These are phyloP conservation scores for Podotricha telesiphe DNA, from an alignment of 2,888 invertebrate species.

Conservation along the genomic window DNA sequence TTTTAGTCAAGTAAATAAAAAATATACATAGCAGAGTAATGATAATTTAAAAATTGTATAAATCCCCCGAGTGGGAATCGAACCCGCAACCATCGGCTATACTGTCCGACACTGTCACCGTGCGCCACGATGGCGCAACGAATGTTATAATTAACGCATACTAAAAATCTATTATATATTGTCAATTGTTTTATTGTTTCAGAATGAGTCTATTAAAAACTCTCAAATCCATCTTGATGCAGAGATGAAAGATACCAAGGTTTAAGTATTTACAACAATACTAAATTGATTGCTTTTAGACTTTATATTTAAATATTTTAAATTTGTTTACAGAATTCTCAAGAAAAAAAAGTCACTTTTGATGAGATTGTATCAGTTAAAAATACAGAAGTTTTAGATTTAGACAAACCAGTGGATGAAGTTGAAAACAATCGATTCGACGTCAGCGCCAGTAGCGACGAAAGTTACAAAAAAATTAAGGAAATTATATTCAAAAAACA, in stretches of 20 bases:
- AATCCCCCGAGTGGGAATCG: too few relatives aligned
- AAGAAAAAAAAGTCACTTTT: slow-evolving; percentile 60
- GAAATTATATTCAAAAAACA: slow-evolving; percentile 67
- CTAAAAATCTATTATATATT: neutral
- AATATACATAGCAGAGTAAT: too few relatives aligned
- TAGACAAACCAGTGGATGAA: slow-evolving; percentile 32
- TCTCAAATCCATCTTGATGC: slow-evolving; percentile 1
- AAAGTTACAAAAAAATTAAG: slow-evolving; percentile 41
- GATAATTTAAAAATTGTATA: too few relatives aligned
- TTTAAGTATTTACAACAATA: neutral
- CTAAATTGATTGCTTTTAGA: neutral
- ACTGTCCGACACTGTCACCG: too few relatives aligned
- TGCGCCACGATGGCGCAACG: too few relatives aligned
- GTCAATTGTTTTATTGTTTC: neutral
- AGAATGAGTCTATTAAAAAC: neutral
- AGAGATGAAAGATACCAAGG: slow-evolving; percentile 13
- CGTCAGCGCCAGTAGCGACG: slow-evolving; percentile 49
- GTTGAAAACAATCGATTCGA: slow-evolving; percentile 54
- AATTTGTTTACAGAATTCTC: slow-evolving; percentile 48
- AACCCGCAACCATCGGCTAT: too few relatives aligned
- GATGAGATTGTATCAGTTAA: slow-evolving; percentile 19
- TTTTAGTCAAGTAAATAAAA: slow-evolving; percentile 51
- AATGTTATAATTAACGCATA: too few relatives aligned
- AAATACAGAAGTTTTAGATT: slow-evolving; percentile 21
- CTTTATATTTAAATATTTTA: neutral